A percentile compares a stretch with the other conserved stretches of the same genome.
Conservation (phyloP, 2,888 invertebrate species). For the Therioaphis trifolii region DNA sequence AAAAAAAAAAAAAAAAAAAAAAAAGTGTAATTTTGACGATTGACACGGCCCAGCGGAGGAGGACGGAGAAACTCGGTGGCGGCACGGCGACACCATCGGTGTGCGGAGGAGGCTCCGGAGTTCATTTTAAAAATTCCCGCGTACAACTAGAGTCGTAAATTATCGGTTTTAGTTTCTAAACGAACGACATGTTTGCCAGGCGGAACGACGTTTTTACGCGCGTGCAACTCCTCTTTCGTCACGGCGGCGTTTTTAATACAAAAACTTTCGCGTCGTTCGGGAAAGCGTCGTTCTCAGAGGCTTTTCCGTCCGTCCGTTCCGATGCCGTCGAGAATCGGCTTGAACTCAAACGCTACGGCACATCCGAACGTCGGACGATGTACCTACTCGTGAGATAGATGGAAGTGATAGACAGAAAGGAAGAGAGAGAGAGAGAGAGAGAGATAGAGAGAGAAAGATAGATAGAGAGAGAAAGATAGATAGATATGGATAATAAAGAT, state of each 20-base stretch:
- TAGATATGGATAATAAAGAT: no score
- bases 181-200: slow-evolving; percentile 54
- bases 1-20: no score
- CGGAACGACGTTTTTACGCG: slow-evolving; percentile 60
- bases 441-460: no score
- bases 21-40: slow-evolving; percentile 56
- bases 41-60: not conserved
- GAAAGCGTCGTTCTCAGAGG: slow-evolving; percentile 33
- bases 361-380: no score
- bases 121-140: slow-evolving; percentile 57
- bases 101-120: not conserved
- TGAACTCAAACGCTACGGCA: no score
- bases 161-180: slow-evolving; percentile 52
- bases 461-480: no score
- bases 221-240: slow-evolving; percentile 39
- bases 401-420: no score
- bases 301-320: not conserved
- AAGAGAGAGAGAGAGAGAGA: no score
- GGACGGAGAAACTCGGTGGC: not conserved
- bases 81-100: no score
- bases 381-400: no score
- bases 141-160: slow-evolving; percentile 56
- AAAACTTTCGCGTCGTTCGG: slow-evolving; percentile 55
- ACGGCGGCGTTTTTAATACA: slow-evolving; percentile 58
- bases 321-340: not conserved